phyloP scores from a whole-genome alignment of 1,140 invertebrate species.

The Magallana gigas region DNA sequence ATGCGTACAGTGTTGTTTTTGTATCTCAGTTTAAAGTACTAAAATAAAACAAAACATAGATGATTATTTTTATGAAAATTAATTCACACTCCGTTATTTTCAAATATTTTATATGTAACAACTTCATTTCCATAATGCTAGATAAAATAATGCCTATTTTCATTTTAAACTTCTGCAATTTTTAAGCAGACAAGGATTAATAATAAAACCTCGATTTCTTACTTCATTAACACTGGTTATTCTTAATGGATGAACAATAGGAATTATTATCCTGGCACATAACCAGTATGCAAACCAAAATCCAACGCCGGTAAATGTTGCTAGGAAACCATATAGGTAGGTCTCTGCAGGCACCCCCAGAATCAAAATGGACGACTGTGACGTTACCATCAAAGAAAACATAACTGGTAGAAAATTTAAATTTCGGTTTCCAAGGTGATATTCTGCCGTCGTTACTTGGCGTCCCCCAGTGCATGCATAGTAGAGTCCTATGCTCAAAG shows the following conservation, averaged over 20 bases:
- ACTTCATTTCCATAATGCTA: neutral
- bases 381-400: slow-evolving; percentile 57
- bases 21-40: slow-evolving; percentile 37
- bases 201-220: neutral
- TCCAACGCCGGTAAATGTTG: slow-evolving; percentile 44
- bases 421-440: slow-evolving; percentile 85
- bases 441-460: slow-evolving; percentile 90
- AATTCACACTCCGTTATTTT: too few species aligned
- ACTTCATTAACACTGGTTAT: slow-evolving; percentile 55
- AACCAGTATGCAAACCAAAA: slow-evolving; percentile 44
- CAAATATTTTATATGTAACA: neutral
- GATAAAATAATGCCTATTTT: neutral
- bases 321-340: slow-evolving; percentile 47
- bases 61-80: too few species aligned
- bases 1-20: neutral
- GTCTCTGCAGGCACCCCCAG: slow-evolving; percentile 57
- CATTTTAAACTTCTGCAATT: too few species aligned
- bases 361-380: slow-evolving; percentile 58
- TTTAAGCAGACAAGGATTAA: too few species aligned
- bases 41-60: neutral
- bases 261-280: slow-evolving; percentile 50
- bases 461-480: slow-evolving; percentile 89
- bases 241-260: slow-evolving; percentile 55
- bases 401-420: slow-evolving; percentile 48
- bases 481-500: slow-evolving; percentile 87